Conservation (phyloP, 2,113 vertebrate species). For the Rhipidura dahli region DNA sequence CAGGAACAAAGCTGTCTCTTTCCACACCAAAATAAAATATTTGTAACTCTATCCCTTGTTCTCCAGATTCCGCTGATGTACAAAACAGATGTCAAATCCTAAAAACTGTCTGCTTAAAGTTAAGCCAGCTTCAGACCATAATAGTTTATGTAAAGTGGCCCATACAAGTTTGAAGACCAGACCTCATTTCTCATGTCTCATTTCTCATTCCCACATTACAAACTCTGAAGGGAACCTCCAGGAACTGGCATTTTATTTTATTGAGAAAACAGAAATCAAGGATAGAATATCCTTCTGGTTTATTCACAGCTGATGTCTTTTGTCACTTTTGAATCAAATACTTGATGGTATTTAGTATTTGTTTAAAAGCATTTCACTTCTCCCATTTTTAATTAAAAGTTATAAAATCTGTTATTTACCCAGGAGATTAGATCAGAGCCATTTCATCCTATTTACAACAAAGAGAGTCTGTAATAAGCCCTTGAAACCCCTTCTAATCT, state of each 20-base stretch:
- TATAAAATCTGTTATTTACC: slow-evolving; percentile 24
- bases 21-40: neutral
- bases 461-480: slow-evolving; percentile 1
- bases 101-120: neutral
- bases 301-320: neutral
- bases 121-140: neutral
- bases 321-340: slow-evolving; percentile 7
- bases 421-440: slow-evolving; percentile 45
- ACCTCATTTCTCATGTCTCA: neutral
- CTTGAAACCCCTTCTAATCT: slow-evolving; percentile 44
- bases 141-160: neutral
- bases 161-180: neutral
- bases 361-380: neutral
- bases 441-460: slow-evolving; percentile 17
- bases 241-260: neutral
- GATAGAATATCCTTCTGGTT: neutral
- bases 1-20: neutral
- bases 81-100: neutral
- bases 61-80: neutral
- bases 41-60: neutral
- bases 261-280: neutral
- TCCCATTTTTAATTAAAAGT: slow-evolving; percentile 38
- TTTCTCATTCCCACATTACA: neutral
- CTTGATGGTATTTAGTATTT: neutral
- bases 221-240: neutral